A percentile compares a stretch with the other conserved stretches of the same genome.
These are phyloP conservation scores for Trididemnum nubilum DNA, from an alignment of 23 tunicate genomes.

Conservation along the genomic window DNA sequence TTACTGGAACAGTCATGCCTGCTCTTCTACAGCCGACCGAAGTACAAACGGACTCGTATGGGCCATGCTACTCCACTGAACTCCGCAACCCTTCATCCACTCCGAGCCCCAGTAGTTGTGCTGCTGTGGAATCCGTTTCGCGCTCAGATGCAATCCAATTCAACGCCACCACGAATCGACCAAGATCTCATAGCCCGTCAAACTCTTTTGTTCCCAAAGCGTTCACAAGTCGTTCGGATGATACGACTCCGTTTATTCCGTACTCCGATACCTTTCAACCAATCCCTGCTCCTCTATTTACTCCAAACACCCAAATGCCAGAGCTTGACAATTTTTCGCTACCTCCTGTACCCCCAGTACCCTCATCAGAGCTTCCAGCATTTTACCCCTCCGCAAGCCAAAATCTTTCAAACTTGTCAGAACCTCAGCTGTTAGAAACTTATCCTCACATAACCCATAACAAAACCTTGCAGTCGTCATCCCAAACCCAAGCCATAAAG, in stretches of 20 bases:
- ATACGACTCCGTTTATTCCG: background rate
- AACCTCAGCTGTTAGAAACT: background rate
- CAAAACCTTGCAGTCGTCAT: background rate
- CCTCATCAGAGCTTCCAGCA: background rate
- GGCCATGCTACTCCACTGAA: background rate
- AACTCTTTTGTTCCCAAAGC: background rate
- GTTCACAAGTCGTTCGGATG: background rate
- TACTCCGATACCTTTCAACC: constrained; percentile 2
- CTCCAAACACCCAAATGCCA: background rate
- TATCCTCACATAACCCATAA: background rate
- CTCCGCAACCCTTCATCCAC: background rate
- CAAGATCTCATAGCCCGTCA: constrained; percentile 9
- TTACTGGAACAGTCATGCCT: constrained; percentile 3
- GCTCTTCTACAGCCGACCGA: background rate
- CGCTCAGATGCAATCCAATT: background rate
- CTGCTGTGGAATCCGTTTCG: background rate
- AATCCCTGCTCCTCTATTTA: background rate
- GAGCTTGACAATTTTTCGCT: background rate
- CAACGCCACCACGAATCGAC: background rate
- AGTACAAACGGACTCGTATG: background rate
- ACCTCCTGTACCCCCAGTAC: constrained; percentile 4
- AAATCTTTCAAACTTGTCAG: background rate
- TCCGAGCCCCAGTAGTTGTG: background rate
- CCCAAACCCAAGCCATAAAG: background rate
- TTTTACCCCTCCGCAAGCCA: background rate